phyloP scores from a whole-genome alignment of 2,888 invertebrate genomes.

The Ophraella communa region DNA sequence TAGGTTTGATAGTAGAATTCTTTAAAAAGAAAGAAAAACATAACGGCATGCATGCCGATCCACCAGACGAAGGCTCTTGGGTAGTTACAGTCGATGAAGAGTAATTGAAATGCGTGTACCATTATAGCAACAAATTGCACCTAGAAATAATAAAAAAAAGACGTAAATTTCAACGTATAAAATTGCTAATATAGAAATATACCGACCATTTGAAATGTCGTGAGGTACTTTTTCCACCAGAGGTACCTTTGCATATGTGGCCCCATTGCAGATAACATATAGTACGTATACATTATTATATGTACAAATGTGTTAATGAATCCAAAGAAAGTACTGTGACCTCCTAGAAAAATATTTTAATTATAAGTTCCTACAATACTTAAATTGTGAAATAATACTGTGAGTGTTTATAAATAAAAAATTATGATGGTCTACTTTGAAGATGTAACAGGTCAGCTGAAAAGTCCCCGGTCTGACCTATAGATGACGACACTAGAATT shows the following conservation, averaged over 20 bases:
- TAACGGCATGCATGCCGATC: constrained; percentile 94
- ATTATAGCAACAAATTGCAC: constrained; percentile 89
- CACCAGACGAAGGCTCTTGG: constrained; percentile 94
- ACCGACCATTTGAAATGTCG: constrained; percentile 87
- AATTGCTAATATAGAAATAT: background rate
- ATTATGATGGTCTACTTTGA: no score
- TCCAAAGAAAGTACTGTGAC: constrained; percentile 96
- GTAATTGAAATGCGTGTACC: constrained; percentile 90
- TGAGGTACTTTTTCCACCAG: constrained; percentile 97
- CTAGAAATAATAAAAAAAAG: constrained; percentile 62
- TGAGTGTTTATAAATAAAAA: no score
- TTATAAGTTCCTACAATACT: background rate
- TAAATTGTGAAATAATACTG: no score
- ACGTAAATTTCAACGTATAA: no score
- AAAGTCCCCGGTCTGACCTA: no score
- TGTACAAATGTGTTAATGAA: constrained; percentile 96
- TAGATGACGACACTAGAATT: no score
- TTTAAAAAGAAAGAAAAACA: constrained; percentile 95
- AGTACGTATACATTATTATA: constrained; percentile 95
- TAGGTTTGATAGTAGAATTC: constrained; percentile 91
- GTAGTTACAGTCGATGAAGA: constrained; percentile 91
- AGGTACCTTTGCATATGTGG: constrained; percentile 84
- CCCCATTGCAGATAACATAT: constrained; percentile 89
- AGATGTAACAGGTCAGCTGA: no score
- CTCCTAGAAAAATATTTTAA: constrained; percentile 65